These are phyloP conservation scores for Lordiphosa clarofinis DNA, from an alignment of 1,140 invertebrate genomes.

Conservation along the genomic window DNA sequence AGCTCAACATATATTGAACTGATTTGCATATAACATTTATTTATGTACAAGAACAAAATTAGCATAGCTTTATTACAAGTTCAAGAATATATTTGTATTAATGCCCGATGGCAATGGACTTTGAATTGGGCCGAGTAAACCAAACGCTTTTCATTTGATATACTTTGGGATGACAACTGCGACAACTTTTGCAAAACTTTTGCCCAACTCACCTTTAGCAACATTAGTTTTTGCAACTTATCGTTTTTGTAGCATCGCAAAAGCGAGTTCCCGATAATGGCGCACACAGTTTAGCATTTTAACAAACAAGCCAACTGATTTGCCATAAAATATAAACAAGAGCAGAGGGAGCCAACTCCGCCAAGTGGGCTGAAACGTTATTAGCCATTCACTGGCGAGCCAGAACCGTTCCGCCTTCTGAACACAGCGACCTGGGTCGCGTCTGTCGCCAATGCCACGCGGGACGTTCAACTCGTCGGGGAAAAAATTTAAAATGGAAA, in stretches of 20 bases:
- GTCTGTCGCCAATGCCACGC: background rate
- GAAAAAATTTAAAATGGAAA: background rate
- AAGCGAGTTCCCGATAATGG: constrained; percentile 26
- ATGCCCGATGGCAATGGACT: too few species aligned
- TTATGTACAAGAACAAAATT: too few species aligned
- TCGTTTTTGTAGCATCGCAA: background rate
- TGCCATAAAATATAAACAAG: constrained; percentile 20
- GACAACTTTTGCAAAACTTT: constrained; percentile 18
- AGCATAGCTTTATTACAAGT: too few species aligned
- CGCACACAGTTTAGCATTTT: constrained; percentile 28
- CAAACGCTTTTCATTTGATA: too few species aligned
- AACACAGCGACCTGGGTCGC: background rate
- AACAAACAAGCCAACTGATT: constrained; percentile 27
- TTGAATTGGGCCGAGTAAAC: too few species aligned
- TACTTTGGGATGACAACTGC: background rate
- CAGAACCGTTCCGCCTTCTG: constrained; percentile 27
- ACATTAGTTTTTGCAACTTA: constrained; percentile 3
- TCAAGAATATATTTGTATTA: too few species aligned
- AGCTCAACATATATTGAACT: too few species aligned
- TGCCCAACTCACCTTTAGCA: constrained; percentile 7
- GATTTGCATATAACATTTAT: too few species aligned
- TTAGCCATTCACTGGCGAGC: constrained; percentile 25
- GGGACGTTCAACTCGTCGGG: background rate
- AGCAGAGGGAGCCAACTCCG: constrained; percentile 9
- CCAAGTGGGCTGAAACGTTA: constrained; percentile 27